These are phyloP conservation scores for Artibeus jamaicensis DNA, from an alignment of 2,797 vertebrate species.

Conservation along the genomic window DNA sequence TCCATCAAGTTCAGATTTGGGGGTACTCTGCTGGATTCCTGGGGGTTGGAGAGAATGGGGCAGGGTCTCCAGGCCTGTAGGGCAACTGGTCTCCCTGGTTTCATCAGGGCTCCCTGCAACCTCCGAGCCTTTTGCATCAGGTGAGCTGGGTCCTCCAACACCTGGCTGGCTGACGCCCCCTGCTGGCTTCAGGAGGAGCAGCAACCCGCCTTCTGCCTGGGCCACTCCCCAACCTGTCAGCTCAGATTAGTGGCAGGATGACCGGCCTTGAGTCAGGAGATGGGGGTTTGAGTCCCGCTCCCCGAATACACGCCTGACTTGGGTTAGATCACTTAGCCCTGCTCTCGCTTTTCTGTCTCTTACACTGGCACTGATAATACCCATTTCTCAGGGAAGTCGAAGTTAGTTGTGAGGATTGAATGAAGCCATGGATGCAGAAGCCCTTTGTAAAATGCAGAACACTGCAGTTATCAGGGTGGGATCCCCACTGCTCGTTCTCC, in stretches of 20 bases:
- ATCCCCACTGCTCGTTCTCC: background rate
- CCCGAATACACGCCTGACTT: background rate
- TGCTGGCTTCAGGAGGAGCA: conserved; percentile 10
- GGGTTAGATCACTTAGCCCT: background rate
- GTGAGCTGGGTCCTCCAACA: no score
- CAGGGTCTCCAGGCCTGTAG: background rate
- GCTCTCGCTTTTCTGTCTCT: background rate
- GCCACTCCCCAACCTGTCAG: background rate
- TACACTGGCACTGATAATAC: background rate
- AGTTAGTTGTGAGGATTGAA: background rate
- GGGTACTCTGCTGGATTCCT: background rate
- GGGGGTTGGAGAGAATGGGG: background rate
- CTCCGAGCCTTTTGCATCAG: background rate
- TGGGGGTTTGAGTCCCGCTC: background rate
- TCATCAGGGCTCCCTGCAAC: background rate
- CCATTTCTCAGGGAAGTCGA: background rate
- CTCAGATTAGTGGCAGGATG: background rate
- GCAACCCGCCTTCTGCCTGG: background rate
- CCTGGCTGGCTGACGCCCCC: conserved; percentile 25
- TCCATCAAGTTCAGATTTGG: background rate
- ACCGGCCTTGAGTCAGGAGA: background rate
- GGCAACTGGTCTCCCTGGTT: background rate
- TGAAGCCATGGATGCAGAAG: background rate
- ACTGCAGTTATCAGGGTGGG: background rate
- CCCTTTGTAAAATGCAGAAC: background rate